Base-by-base conservation (phyloP, 2,888 invertebrate genomes). In the Ornithoptera priamus region DNA sequence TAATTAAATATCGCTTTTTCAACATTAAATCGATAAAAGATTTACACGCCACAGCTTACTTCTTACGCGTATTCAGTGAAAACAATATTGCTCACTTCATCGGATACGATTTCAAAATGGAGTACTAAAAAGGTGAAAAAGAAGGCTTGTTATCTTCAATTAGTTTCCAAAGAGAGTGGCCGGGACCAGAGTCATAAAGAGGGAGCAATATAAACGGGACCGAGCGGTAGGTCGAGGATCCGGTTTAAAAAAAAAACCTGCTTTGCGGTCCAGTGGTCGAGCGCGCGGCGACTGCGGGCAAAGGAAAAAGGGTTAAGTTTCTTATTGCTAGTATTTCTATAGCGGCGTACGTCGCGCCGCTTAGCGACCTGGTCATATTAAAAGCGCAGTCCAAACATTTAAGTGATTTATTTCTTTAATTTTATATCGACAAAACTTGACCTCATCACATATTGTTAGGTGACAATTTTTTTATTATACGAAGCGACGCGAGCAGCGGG, bases 101-200 rank as follows among this genome's bases (percentile, higher is more conserved):
- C 80, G 79, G 75, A 77, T 76, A 75, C 77, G 77, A 81, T 82
- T 83, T 76, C 77, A 85, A 87, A 88, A 85, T 80, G 81, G 84
- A 82, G 78, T 82, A 83, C 75, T 76, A 73, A 77, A 81, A 79
- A 63, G 76, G 77, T 81, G 82, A 85, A 88, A 89, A 89, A 90
- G 86, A 86, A 87, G 85, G 81, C 82, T 87, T 86, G 86, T 87
- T 89, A 88, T 87, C 85, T 88, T 87, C 87, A 87, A 90, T 90
- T 89, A 87, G 83, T 88, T 88, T 86, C 78, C 82, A 81, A 86
- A 85, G 83, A 83, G 82, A 81, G 81, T 79, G 83, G 82, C 80
- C 81, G 84, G 76, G 81, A 71, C 80, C 80, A 77, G 85, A 85
- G 82, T 85, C 85, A 84, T 89, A 88, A 87, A 85, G 83, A 82